Base-by-base conservation (phyloP, 2,113 vertebrate genomes). In the Phalacrocorax carbo region DNA sequence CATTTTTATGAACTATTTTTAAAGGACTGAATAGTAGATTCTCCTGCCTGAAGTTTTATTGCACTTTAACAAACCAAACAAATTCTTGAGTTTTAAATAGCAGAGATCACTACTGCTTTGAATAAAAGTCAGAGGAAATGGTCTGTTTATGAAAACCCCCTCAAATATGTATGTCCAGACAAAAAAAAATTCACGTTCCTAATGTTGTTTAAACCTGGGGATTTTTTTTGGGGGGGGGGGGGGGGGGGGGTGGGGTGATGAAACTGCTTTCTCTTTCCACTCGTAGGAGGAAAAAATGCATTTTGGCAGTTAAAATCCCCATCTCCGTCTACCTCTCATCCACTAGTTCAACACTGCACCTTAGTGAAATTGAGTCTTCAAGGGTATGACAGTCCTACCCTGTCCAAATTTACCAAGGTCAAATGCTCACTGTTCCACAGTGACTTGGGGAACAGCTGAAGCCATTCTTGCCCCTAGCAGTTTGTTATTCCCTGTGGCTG, bases 31-130 rank as follows among this genome's bases (percentile, higher is more conserved):
- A 81, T 76, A 86, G 61, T 71, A 83, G 68, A 49, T 93, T 93
- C 64, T 88, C 44, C 44, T 96, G 76, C 77, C 36, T 89, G 49
- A 87, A 82, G 15, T 94, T 88, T 88, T 91, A 82, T 29, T 95
- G 88, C 23, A 20, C 32, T 82, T 15, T 16, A 89, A 88, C 80
- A 87, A 95, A 92, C 61, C 72, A 95, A 71, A 86, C 40, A 73
- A 55, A 69, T 93, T 77, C 20, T 36, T 72, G 58, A 68, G 38
- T 61, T 96, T 79, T 92, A 86, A 91, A 96, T 92, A 58, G 44
- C 49, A 82, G 32, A 65, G 49, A 69, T 87, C 13, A 3, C 23
- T 86, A 38, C 19, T 77, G 61, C 81, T 91, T 82, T 87, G 48
- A 91, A 49, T 80, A 68, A 54, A 90, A 76, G 58, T 86, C 42